A percentile compares a stretch with the other conserved stretches of the same genome.
Evolutionary conservation across 2,888 invertebrate species (phyloP).

Genomic region (Sthenelais limicola): DNA sequence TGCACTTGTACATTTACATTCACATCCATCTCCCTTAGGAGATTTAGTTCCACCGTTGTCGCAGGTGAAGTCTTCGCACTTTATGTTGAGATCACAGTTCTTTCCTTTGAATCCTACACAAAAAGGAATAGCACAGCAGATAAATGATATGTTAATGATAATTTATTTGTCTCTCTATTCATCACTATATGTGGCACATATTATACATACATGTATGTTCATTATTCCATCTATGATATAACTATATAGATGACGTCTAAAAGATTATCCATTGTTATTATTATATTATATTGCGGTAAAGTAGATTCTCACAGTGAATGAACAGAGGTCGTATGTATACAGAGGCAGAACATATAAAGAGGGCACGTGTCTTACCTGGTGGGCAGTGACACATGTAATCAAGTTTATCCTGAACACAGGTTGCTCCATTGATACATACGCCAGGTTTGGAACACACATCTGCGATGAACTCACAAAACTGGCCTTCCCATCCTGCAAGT

Average conservation of each 20-base stretch:
- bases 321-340: too few species aligned
- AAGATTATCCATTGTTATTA: too few species aligned
- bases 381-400: slow-evolving; percentile 11
- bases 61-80: slow-evolving; percentile 14
- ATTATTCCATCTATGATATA: too few species aligned
- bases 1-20: slow-evolving; percentile 11
- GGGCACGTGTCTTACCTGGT: slow-evolving; percentile 37
- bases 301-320: too few species aligned
- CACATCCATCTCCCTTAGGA: neutral
- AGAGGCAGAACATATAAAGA: too few species aligned
- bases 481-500: slow-evolving; percentile 18
- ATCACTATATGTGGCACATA: too few species aligned
- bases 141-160: too few species aligned
- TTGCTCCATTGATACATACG: neutral
- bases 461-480: slow-evolving; percentile 4
- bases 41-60: neutral
- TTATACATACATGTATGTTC: too few species aligned
- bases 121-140: neutral
- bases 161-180: too few species aligned
- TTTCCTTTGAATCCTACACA: slow-evolving; percentile 25
- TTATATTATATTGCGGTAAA: too few species aligned
- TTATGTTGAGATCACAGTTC: slow-evolving; percentile 11
- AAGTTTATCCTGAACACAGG: neutral
- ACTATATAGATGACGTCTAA: too few species aligned
- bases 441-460: neutral